phyloP scores from a whole-genome alignment of 2,797 vertebrate species.

The Neosilurus hyrtlii region DNA sequence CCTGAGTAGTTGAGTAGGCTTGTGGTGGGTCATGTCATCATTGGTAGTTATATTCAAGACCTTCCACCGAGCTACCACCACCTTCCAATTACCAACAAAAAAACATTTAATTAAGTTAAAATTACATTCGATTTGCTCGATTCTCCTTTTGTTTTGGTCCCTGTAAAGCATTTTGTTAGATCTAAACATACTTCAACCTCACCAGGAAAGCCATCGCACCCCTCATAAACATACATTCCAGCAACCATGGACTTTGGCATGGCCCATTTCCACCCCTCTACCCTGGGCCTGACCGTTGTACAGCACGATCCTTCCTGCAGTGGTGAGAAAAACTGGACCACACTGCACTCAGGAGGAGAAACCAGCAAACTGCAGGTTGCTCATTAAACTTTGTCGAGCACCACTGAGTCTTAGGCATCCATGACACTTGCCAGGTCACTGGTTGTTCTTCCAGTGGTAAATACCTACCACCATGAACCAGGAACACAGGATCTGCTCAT shows the following conservation, averaged over 20 bases:
- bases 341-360: slow-evolving; percentile 17
- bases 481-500: too few relatives aligned
- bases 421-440: too few relatives aligned
- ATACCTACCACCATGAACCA: too few relatives aligned
- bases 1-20: not conserved
- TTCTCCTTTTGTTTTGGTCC: not conserved
- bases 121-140: not conserved
- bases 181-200: not conserved
- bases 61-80: not conserved
- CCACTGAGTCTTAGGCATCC: too few relatives aligned
- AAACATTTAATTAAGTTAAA: not conserved
- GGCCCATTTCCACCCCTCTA: too few relatives aligned
- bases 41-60: too few relatives aligned
- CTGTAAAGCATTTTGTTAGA: not conserved
- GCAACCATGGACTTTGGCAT: too few relatives aligned
- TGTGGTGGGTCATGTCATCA: too few relatives aligned
- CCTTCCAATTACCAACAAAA: not conserved
- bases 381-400: too few relatives aligned
- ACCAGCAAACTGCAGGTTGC: not conserved
- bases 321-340: not conserved
- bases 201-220: too few relatives aligned
- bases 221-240: too few relatives aligned
- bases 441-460: too few relatives aligned
- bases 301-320: not conserved
- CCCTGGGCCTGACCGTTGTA: not conserved